Evolutionary conservation across 92 coral and sea anemone genomes (phyloP), one percentile per base, ranked within the genome.

Genomic region (Zoanthus solanderi): DNA sequence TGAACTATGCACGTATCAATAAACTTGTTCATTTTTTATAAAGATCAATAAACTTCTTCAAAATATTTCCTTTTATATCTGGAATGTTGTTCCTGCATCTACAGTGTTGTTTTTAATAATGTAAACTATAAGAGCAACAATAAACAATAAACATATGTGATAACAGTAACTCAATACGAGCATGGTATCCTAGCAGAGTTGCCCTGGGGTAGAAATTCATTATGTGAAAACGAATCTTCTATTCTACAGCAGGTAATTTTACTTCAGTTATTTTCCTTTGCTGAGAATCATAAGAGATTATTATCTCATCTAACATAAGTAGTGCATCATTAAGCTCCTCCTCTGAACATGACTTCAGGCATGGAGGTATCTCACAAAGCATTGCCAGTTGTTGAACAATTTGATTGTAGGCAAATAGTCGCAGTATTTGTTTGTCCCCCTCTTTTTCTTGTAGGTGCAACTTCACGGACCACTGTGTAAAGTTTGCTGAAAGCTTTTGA

Each of bases 381-480:
- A 29, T 54, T 12, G 58, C 58, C 84, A 79, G 34, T 54, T 79
- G 34, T 31, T 79, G 50, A 18, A 79, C 32, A 79, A 79, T 67
- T 67, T 79, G 84, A 45, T 79, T 79, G n/a, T 79, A 34, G 71
- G 61, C 84, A 54, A 79, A 79, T 29, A 79, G 58, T 53, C 72
- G 56, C 42, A 79, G 71, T n/a, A 79, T 57, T 58, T 58, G 66
- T 56, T 79, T 67, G 29, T 79, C 61, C 42, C 28, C 61, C 30
- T 79, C 58, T 79, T 52, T 79, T 13, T 29, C 61, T 53, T 79
- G 37, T 66, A 56, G 61, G 84, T 45, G 58, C 13, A 79, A 53
- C 69, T 58, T 79, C 71, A 79, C 31, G 10, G 72, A 79, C 84
- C 84, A 79, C 56, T n/a, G n/a, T n/a, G n/a, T n/a, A n/a, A n/a